Evolutionary conservation across 2,797 vertebrate genomes (phyloP), one percentile per base, ranked within the genome.

Genomic region (Borostomias antarcticus): DNA sequence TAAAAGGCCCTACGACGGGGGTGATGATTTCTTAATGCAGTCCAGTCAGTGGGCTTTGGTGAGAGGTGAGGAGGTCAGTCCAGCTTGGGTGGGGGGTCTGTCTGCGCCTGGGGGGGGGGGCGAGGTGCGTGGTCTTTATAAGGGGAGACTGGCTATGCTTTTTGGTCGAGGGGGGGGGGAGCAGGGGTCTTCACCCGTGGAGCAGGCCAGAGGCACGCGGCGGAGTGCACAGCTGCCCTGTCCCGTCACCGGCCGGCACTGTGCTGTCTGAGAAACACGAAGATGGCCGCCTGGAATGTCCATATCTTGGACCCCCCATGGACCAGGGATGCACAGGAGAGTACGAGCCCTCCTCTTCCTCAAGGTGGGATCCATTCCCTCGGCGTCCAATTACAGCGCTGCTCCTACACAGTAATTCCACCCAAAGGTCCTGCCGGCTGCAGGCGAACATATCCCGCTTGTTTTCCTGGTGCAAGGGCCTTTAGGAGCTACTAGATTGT

Each of bases 171-270:
- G 51, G 23, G 48, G 65, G 35, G 51, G 62, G 48, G 47, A 25
- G 21, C 13, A 57, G 68, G 7, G 57, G n/a, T 82, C 23, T 70
- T 80, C 61, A 60, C 76, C 73, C 68, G 51, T 66, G 66, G 74
- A 83, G 84, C 76, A 76, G 78, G 81, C 83, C 64, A 52, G 53
- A 85, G 85, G 88, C 92, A 93, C 92, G 88, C 47, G 51, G 72
- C 71, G 71, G 76, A 82, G 82, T 82, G 82, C 81, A 86, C 91
- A 93, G 91, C 91, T 92, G 92, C 82, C 82, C 74, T 77, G 77
- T 79, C 83, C 86, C 75, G 80, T 93, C 92, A 90, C 76, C 50
- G 26, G 69, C 79, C 66, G 74, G 69, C 75, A 40, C 78, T 82
- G 74, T 26, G 62, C 85, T 72, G 79, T 85, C 78, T 71, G 78